These are phyloP conservation scores for Chaenocephalus aceratus DNA, from an alignment of 2,113 vertebrate genomes.

Conservation along the genomic window DNA sequence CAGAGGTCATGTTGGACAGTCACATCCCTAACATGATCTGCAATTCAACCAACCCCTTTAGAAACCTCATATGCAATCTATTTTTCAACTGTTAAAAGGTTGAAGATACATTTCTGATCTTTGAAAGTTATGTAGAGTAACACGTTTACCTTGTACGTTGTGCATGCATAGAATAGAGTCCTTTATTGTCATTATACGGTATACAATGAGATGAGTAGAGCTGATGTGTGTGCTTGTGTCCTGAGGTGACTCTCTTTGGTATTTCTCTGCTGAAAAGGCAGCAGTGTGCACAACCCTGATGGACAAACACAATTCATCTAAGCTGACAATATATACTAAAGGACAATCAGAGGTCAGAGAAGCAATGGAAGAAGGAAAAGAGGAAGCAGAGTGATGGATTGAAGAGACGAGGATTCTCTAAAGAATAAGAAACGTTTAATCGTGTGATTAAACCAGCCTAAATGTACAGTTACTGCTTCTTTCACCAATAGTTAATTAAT, in stretches of 20 bases:
- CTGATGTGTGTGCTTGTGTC: background rate
- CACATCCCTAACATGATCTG: background rate
- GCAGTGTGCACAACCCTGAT: slow-evolving; percentile 32
- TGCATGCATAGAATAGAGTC: no score
- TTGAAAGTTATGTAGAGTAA: no score
- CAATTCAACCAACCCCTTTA: background rate
- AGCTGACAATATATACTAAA: slow-evolving; percentile 28
- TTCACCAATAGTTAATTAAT: no score
- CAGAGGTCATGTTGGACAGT: slow-evolving; percentile 20
- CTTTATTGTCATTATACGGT: no score
- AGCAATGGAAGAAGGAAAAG: slow-evolving; percentile 2
- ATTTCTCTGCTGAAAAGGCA: slow-evolving; percentile 16
- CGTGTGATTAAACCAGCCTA: background rate
- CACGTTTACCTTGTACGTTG: background rate
- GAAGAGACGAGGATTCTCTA: background rate
- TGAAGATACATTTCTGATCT: background rate
- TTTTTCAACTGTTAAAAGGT: background rate
- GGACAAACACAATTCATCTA: slow-evolving; percentile 37
- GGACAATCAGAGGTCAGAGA: slow-evolving; percentile 24
- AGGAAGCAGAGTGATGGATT: background rate
- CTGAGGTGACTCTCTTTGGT: background rate
- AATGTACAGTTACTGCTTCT: background rate
- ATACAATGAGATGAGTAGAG: no score
- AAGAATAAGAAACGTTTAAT: background rate
- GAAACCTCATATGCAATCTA: background rate